phyloP scores from a whole-genome alignment of 2,888 invertebrate species.

The Smittia aterrima region DNA sequence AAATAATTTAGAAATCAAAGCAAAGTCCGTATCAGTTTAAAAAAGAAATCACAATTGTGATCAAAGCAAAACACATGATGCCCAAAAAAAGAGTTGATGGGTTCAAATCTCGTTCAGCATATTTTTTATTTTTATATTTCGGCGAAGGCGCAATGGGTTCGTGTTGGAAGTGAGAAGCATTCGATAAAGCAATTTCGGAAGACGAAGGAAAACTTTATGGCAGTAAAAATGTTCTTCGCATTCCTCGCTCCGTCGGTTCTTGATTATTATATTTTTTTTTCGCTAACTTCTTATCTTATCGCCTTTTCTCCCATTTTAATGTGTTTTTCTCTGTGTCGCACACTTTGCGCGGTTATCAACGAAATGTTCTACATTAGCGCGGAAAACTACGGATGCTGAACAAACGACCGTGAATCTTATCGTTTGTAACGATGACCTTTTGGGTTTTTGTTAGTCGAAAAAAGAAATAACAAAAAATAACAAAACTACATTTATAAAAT shows the following conservation, averaged over 20 bases:
- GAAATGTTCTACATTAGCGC: not conserved
- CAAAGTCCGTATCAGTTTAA: too few relatives aligned
- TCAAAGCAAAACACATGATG: not conserved
- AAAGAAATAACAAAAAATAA: too few relatives aligned
- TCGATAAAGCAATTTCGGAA: conserved; percentile 6
- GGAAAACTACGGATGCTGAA: not conserved
- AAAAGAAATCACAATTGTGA: too few relatives aligned
- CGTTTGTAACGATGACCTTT: not conserved
- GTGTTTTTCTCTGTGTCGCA: conserved; percentile 10
- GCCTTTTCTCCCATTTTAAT: not conserved
- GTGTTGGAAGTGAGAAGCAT: not conserved
- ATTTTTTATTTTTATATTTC: not conserved
- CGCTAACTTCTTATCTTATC: conserved; percentile 18
- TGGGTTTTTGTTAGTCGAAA: not conserved
- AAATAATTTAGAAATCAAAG: too few relatives aligned
- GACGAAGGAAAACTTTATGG: not conserved
- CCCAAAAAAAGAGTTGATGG: not conserved
- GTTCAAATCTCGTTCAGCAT: not conserved
- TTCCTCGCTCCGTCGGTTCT: not conserved
- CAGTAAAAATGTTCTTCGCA: not conserved
- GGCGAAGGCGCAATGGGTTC: not conserved
- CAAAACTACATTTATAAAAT: too few relatives aligned
- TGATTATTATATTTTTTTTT: not conserved
- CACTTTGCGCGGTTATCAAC: conserved; percentile 5
- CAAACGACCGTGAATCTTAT: conserved; percentile 17